Percentiles rank a stretch among this genome's conserved stretches.
Evolutionary conservation across 2,113 vertebrate genomes (phyloP).

Genomic region (Lagopus muta): DNA sequence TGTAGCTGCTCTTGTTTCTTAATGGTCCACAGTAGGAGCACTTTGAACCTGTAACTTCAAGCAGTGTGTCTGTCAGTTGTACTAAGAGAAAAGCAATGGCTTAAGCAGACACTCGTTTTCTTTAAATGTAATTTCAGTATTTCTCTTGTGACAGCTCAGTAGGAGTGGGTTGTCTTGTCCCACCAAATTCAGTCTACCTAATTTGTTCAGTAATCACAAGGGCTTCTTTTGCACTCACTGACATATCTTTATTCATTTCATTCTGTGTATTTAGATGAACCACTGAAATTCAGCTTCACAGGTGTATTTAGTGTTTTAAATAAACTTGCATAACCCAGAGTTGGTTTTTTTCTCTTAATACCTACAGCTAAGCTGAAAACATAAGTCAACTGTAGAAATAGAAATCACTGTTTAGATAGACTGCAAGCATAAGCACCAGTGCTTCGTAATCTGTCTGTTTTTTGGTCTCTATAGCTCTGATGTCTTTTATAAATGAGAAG

Average conservation of each 20-base stretch:
- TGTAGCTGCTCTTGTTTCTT: background rate
- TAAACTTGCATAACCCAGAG: background rate
- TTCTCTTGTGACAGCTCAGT: background rate
- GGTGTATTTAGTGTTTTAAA: background rate
- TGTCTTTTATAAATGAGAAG: constrained; percentile 28
- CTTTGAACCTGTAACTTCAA: background rate
- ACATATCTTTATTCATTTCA: background rate
- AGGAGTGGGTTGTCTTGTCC: background rate
- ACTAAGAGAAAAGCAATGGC: background rate
- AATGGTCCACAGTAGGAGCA: background rate
- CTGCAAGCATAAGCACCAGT: background rate
- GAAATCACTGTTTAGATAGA: background rate
- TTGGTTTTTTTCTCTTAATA: background rate
- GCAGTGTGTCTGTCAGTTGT: background rate
- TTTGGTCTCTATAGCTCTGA: constrained; percentile 14
- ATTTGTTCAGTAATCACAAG: background rate
- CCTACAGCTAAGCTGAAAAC: background rate
- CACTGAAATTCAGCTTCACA: background rate
- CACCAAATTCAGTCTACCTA: background rate
- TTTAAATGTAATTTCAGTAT: background rate
- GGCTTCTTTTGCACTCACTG: background rate
- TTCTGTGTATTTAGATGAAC: background rate
- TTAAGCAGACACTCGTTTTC: background rate
- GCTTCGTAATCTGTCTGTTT: background rate
- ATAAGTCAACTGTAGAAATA: background rate